phyloP scores from a whole-genome alignment of 2,888 invertebrate species.

The Coronaproctus castanopsis region DNA sequence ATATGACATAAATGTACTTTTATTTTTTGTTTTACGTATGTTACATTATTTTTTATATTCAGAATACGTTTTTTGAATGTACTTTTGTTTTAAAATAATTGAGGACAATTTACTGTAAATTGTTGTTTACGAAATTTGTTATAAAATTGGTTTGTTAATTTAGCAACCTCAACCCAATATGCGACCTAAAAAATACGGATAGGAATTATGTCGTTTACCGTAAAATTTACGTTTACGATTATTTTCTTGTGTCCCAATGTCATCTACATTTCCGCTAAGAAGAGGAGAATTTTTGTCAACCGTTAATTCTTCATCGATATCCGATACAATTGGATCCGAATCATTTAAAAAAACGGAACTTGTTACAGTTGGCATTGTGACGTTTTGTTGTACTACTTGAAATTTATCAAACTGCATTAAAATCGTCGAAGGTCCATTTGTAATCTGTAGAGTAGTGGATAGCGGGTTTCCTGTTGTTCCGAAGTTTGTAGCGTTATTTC shows the following conservation, averaged over 20 bases:
- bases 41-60: too few relatives aligned
- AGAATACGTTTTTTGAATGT: too few relatives aligned
- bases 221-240: conserved; percentile 31
- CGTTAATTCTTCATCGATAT: not conserved
- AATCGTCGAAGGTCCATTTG: not conserved
- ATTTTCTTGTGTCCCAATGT: conserved; percentile 25
- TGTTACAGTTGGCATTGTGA: not conserved
- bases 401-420: too few relatives aligned
- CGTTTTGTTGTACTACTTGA: not conserved
- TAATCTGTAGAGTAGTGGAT: not conserved
- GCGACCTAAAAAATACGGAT: conserved; percentile 34
- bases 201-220: conserved; percentile 31
- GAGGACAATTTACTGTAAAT: too few relatives aligned
- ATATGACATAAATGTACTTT: too few relatives aligned
- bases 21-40: too few relatives aligned
- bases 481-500: too few relatives aligned
- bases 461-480: not conserved
- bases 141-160: too few relatives aligned
- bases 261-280: conserved; percentile 5
- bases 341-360: too few relatives aligned
- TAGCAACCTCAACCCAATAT: conserved; percentile 28
- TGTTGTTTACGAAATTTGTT: too few relatives aligned
- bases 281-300: conserved; percentile 6
- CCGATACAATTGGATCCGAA: too few relatives aligned
- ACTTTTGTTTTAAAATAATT: too few relatives aligned